Evolutionary conservation across 1,140 invertebrate species (phyloP), one percentile per base, ranked within the genome.

Genomic region (Drosophila tsacasi): DNA sequence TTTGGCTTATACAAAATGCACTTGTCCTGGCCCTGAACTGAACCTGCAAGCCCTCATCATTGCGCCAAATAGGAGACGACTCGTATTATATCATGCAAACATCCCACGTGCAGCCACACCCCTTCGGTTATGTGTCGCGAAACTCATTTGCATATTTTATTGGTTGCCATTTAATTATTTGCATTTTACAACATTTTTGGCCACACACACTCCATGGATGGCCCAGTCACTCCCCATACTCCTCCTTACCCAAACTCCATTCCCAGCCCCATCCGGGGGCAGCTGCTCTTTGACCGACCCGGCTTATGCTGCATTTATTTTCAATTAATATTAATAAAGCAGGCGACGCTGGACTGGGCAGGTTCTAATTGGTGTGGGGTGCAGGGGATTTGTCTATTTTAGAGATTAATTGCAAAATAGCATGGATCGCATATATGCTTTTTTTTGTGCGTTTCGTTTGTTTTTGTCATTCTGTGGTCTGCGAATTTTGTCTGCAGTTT

Each of bases 241-340:
- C 23, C 23, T 6, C 8, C 50, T 1, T 7, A 32, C 15, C 12
- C 21, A 8, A 0, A 6, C n/a, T 19, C 42, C 15, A 25, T 25
- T 9, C 19, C n/a, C 42, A 30, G 5, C 37, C 17, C 47, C 47
- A 5, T 50, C 8, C 23, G 21, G 39, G 35, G 35, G 15, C 35
- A 76, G n/a, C 68, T 82, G 79, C 63, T 64, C 44, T 82, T 79
- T 86, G 79, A 68, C 69, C 83, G 71, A 47, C 60, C 59, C 71
- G 73, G 79, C 83, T 86, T 86, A 89, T 84, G 78, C 64, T 85
- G 85, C 75, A 90, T 90, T 90, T 90, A 90, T 90, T 90, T 89
- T 90, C 81, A 90, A 90, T 90, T 90, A 90, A 90, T 90, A 90
- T 90, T 90, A 85, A 90, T 85, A 90, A 82, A 79, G 85, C 85